A percentile compares a stretch with the other conserved stretches of the same genome.
Conservation (phyloP, 2,113 vertebrate species). For the Notothenia coriiceps region DNA sequence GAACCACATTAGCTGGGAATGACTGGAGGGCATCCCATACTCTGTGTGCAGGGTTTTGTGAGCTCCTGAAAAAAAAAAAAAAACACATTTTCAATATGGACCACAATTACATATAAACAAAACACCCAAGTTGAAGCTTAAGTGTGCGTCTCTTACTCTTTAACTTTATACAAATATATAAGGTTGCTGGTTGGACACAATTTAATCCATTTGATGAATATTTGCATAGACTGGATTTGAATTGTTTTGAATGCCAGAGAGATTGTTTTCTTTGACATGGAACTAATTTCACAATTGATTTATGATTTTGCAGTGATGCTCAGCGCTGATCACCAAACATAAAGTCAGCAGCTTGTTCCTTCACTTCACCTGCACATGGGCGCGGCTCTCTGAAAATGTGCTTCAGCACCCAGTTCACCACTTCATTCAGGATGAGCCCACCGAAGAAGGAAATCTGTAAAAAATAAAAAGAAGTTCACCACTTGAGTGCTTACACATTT, state of each 20-base stretch:
- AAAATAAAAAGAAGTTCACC: neutral
- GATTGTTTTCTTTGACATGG: neutral
- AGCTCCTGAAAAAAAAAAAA: slow-evolving; percentile 83
- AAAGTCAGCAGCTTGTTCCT: neutral
- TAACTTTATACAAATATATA: neutral
- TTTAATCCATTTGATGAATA: neutral
- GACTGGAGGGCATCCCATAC: slow-evolving; percentile 98
- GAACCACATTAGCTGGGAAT: slow-evolving; percentile 99
- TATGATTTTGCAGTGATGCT: neutral
- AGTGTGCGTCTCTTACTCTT: neutral
- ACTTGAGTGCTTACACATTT: neutral
- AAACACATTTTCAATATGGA: neutral
- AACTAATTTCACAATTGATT: neutral
- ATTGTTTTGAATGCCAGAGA: neutral
- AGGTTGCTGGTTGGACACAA: neutral
- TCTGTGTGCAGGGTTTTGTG: slow-evolving; percentile 89
- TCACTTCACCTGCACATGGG: slow-evolving; percentile 90
- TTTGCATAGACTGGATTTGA: neutral
- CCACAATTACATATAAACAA: neutral
- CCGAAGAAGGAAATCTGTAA: slow-evolving; percentile 96
- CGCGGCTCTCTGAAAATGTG: slow-evolving; percentile 94
- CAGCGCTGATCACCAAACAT: neutral
- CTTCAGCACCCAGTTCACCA: slow-evolving; percentile 97
- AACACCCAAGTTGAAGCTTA: neutral
- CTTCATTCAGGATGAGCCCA: slow-evolving; percentile 93